Percentiles rank a stretch among this genome's conserved stretches.
Conservation (phyloP, 2,797 vertebrate genomes). For the Rhinogobio ventralis region DNA sequence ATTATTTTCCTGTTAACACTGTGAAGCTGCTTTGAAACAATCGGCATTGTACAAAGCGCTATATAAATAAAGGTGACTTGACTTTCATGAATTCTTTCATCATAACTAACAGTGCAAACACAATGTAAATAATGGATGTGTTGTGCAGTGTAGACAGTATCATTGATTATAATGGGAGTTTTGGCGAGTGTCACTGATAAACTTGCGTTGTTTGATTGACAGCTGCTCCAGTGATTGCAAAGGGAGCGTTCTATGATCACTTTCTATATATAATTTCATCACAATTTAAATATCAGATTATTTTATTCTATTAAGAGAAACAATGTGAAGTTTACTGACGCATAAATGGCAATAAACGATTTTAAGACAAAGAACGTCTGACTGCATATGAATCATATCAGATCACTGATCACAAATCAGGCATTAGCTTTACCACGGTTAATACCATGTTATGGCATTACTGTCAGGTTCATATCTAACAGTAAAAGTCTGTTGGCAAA, state of each 20-base stretch:
- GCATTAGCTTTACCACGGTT: background rate
- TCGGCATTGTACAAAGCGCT: no score
- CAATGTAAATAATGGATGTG: background rate
- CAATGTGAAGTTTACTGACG: background rate
- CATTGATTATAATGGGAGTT: background rate
- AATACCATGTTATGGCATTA: background rate
- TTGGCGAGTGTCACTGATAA: background rate
- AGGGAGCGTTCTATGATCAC: no score
- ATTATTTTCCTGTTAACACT: no score
- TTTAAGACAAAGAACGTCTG: background rate
- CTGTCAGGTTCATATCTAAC: background rate
- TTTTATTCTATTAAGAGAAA: background rate
- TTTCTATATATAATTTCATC: no score
- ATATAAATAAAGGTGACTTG: no score
- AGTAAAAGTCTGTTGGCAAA: background rate
- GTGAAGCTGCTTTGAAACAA: no score
- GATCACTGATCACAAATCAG: background rate
- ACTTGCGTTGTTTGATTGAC: background rate
- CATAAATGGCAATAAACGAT: background rate
- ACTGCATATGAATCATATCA: background rate
- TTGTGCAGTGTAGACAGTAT: background rate
- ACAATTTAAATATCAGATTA: background rate
- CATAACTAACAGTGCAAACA: background rate
- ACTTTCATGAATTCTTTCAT: background rate
- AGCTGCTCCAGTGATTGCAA: background rate